Percentiles rank a stretch among this genome's conserved stretches.
These are phyloP conservation scores for Notarius lentiginosus DNA, from an alignment of 2,113 vertebrate genomes.

Conservation along the genomic window DNA sequence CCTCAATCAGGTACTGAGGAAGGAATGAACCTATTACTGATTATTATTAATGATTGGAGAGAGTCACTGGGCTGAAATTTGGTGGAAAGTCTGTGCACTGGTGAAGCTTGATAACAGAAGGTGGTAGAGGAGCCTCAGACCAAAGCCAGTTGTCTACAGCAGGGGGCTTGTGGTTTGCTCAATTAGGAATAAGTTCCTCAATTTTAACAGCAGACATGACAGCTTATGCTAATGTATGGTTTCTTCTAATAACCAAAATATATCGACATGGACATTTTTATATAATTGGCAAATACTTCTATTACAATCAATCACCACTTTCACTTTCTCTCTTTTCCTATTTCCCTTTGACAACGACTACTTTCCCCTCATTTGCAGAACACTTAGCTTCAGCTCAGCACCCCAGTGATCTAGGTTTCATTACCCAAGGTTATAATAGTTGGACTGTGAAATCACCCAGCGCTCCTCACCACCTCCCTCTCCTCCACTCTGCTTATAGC, in stretches of 20 bases:
- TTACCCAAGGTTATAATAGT: slow-evolving; percentile 80
- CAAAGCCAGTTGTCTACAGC: neutral
- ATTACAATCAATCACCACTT: neutral
- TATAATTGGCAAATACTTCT: neutral
- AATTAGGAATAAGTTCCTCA: neutral
- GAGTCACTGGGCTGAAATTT: neutral
- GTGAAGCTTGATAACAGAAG: neutral
- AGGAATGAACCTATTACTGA: neutral
- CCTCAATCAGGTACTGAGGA: neutral
- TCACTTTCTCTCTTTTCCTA: slow-evolving; percentile 35
- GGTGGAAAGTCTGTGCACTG: neutral
- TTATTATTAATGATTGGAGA: slow-evolving; percentile 3
- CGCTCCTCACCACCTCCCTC: slow-evolving; percentile 28
- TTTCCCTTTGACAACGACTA: slow-evolving; percentile 33
- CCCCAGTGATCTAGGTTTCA: slow-evolving; percentile 66
- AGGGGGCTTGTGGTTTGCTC: neutral
- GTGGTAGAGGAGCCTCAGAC: neutral
- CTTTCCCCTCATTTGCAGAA: slow-evolving; percentile 42
- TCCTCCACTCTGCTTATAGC: slow-evolving; percentile 65
- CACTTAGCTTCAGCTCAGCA: slow-evolving; percentile 43
- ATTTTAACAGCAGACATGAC: neutral
- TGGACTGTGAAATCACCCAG: slow-evolving; percentile 81
- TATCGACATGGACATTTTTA: neutral
- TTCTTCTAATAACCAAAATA: neutral
- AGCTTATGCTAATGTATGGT: neutral